A percentile compares a stretch with the other conserved stretches of the same genome.
Evolutionary conservation across 2,888 invertebrate species (phyloP).

Genomic region (Lepidochrysops patricia): DNA sequence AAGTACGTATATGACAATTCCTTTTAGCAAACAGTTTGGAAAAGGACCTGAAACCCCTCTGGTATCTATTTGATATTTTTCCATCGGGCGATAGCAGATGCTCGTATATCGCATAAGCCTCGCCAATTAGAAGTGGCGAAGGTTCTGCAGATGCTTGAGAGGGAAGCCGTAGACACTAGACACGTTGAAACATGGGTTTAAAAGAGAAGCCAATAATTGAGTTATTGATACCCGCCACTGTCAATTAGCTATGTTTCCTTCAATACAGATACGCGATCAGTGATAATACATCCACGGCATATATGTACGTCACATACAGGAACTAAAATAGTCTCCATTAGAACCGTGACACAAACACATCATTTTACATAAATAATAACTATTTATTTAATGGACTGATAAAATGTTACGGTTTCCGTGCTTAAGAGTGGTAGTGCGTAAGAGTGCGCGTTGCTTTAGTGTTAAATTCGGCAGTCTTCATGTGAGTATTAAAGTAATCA

Average conservation of each 20-base stretch:
- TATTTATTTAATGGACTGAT: not conserved
- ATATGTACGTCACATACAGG: conserved; percentile 12
- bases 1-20: no score
- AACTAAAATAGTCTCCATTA: not conserved
- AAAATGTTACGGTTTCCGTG: not conserved
- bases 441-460: not conserved
- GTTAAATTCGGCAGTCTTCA: not conserved
- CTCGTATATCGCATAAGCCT: not conserved
- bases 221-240: no score
- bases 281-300: not conserved
- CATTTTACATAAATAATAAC: not conserved
- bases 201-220: no score
- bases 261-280: not conserved
- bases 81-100: not conserved
- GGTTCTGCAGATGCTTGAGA: no score
- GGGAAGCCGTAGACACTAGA: no score
- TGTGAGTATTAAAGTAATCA: not conserved
- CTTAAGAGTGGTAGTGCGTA: not conserved
- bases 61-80: no score
- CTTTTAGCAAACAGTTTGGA: no score
- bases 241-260: not conserved
- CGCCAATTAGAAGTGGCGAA: no score
- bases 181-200: no score
- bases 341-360: not conserved
- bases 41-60: no score